phyloP scores from a whole-genome alignment of 2,113 vertebrate genomes.

The Oncorhynchus nerka region DNA sequence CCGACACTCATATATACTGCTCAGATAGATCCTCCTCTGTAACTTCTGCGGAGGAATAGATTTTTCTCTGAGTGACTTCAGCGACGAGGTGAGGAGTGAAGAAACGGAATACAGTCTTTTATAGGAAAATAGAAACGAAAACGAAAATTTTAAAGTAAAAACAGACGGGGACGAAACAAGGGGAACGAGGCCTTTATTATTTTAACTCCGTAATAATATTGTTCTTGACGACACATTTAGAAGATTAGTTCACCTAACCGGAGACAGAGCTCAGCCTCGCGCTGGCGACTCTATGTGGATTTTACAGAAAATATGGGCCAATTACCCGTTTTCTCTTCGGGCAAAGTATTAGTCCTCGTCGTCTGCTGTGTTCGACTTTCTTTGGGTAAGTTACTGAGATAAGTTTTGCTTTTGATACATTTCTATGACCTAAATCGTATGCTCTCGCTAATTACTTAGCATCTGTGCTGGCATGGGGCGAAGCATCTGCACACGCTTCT shows the following conservation, averaged over 20 bases:
- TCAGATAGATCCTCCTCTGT: neutral
- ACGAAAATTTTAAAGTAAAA: neutral
- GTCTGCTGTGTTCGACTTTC: conserved; percentile 63
- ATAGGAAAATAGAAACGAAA: neutral
- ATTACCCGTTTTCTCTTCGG: conserved; percentile 68
- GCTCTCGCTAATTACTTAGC: neutral
- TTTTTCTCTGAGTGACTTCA: conserved; percentile 30
- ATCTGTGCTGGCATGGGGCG: neutral
- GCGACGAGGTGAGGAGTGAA: conserved; percentile 34
- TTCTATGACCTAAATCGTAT: neutral
- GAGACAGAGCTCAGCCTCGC: conserved; percentile 63
- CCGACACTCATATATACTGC: neutral
- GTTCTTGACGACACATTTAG: neutral
- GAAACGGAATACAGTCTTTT: conserved; percentile 25
- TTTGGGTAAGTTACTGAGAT: conserved; percentile 61
- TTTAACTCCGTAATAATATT: neutral
- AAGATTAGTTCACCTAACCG: neutral
- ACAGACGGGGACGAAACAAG: neutral
- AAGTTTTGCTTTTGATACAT: neutral
- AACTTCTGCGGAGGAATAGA: conserved; percentile 72
- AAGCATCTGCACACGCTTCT: conserved; percentile 1
- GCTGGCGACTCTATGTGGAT: conserved; percentile 80
- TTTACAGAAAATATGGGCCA: conserved; percentile 75
- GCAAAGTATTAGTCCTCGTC: conserved; percentile 60
- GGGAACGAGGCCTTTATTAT: neutral